Evolutionary conservation across 2,113 vertebrate genomes (phyloP).

Genomic region (Cyrtonyx montezumae): DNA sequence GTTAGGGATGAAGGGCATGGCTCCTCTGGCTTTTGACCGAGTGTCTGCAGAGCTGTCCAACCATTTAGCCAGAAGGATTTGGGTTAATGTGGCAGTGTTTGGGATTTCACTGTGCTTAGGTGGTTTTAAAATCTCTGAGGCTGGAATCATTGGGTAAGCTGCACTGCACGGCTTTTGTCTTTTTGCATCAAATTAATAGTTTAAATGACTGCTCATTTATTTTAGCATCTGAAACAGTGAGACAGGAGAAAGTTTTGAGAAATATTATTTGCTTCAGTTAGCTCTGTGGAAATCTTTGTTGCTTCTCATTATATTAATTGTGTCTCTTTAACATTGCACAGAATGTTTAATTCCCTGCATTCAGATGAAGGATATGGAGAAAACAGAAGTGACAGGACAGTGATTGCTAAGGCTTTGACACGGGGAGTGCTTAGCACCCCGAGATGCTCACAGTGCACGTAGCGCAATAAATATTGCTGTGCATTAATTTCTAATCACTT

Average conservation of each 20-base stretch:
- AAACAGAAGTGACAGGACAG: not conserved
- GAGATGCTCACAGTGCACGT: not conserved
- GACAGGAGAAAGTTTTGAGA: not conserved
- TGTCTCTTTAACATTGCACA: not conserved
- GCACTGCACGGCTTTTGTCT: not conserved
- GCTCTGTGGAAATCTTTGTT: not conserved
- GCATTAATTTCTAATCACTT: conserved; percentile 13
- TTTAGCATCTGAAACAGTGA: not conserved
- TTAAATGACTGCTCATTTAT: not conserved
- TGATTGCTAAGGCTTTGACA: not conserved
- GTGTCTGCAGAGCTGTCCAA: not conserved
- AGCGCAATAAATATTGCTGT: not conserved
- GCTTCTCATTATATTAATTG: not conserved
- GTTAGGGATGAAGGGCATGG: not conserved
- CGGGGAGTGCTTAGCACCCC: not conserved
- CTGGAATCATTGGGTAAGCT: not conserved
- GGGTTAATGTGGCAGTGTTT: not conserved
- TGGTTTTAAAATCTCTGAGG: accelerated
- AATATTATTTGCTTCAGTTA: not conserved
- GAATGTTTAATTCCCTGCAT: not conserved
- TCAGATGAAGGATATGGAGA: not conserved
- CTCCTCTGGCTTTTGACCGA: not conserved
- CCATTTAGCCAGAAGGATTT: not conserved
- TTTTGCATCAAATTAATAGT: not conserved
- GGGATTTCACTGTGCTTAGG: not conserved